Base-by-base conservation (phyloP, 2,888 invertebrate genomes). In the Dolichopus griseipennis region DNA sequence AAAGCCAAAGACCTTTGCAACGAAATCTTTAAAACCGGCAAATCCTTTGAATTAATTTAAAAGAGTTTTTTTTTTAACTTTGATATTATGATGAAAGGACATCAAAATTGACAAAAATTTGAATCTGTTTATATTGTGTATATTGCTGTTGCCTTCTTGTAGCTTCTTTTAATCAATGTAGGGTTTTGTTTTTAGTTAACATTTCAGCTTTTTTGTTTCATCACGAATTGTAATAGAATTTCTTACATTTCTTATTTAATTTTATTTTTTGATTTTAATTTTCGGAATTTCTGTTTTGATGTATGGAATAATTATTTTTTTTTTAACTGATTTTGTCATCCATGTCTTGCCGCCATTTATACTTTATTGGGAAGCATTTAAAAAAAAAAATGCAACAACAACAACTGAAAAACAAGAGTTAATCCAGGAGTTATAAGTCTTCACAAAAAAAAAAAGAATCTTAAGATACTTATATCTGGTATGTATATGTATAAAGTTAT, bases 301-400 rank as follows among this genome's bases (percentile, higher is more conserved):
- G 52, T 52, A 27, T 52, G 12, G 15, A 52, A 52, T 52, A 52
- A n/a, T n/a, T 18, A 18, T 52, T 52, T 52, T 52, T 18, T 52
- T 52, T 7, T 52, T n/a, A n/a, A n/a, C n/a, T 15, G 9, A 12
- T 18, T 52, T 52, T 52, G 52, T 52, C 52, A 52, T 52, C 27
- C 52, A 52, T 52, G 52, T 52, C 52, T 52, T 52, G 52, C 52
- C 52, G 52, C 52, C 52, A 52, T 52, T 52, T 52, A n/a, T 52
- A 52, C 37, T 10, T 10, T 37, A 37, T 37, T 37, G 12, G 8
- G 8, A 37, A 37, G 5, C 1, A 37, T 37, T 9, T 34, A 9
- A 9, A 34, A 34, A 9, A 5, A 34, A 34, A 34, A 34, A 34
- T 9, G 34, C 5, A 34, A 34, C 34, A 34, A 34, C 34, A 34